Conservation (phyloP, 2,888 invertebrate species). For the Anticlea derivata region DNA sequence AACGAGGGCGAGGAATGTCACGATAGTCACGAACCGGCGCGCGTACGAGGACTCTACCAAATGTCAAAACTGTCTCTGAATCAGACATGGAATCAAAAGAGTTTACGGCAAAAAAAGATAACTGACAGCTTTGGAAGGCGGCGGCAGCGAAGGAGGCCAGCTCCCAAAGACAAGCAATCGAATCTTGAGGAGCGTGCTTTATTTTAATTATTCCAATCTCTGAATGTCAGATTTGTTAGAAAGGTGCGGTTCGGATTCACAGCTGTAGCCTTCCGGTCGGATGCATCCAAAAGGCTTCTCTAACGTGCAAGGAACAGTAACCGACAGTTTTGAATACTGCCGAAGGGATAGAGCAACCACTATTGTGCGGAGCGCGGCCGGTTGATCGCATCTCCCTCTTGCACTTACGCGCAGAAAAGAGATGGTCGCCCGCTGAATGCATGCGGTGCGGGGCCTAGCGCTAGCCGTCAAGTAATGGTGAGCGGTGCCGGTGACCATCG, state of each 20-base stretch:
- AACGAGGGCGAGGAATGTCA: constrained; percentile 38
- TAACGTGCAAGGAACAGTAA: constrained; percentile 29
- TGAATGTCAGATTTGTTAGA: constrained; percentile 11
- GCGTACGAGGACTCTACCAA: constrained; percentile 27
- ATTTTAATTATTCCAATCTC: constrained; percentile 25
- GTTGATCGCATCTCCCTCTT: constrained; percentile 31
- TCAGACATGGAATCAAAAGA: constrained; percentile 41
- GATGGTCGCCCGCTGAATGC: constrained; percentile 30
- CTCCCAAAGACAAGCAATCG: constrained; percentile 31
- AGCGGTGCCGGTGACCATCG: constrained; percentile 39
- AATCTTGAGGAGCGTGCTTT: constrained; percentile 27
- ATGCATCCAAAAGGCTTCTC: constrained; percentile 26
- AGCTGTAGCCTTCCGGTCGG: constrained; percentile 27
- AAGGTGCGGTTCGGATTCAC: constrained; percentile 10
- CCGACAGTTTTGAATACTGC: constrained; percentile 20
- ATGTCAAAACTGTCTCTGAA: constrained; percentile 39
- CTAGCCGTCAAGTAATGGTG: constrained; percentile 34
- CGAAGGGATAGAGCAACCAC: constrained; percentile 32
- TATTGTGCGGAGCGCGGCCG: constrained; percentile 27
- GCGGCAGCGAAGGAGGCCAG: constrained; percentile 18
- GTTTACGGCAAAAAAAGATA: constrained; percentile 37
- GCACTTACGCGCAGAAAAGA: constrained; percentile 28
- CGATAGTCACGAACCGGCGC: constrained; percentile 37
- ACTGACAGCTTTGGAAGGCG: constrained; percentile 32
- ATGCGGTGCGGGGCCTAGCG: constrained; percentile 23